Conservation (phyloP, 2,888 invertebrate species). For the Hyposoter didymator region DNA sequence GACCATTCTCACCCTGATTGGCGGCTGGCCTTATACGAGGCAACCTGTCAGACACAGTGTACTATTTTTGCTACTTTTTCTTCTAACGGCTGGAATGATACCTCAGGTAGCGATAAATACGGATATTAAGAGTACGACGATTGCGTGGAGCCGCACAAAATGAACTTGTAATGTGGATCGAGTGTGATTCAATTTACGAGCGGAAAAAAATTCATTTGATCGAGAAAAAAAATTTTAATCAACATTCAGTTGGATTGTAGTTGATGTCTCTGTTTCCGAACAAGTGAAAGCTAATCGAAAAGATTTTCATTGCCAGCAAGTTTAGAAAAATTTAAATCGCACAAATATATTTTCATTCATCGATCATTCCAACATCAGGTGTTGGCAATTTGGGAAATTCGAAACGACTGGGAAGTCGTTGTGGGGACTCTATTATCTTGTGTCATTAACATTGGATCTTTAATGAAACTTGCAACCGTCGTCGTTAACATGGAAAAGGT, state of each 20-base stretch:
- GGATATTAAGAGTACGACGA: background rate
- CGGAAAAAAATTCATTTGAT: background rate
- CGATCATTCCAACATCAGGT: constrained; percentile 35
- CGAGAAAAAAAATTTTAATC: background rate
- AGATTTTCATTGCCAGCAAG: background rate
- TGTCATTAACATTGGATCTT: constrained; percentile 32
- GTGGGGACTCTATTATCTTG: constrained; percentile 54
- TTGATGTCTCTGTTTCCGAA: background rate
- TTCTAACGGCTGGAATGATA: constrained; percentile 40
- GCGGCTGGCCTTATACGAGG: constrained; percentile 49
- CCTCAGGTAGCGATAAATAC: constrained; percentile 50
- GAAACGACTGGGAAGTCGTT: constrained; percentile 27
- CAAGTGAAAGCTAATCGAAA: no score
- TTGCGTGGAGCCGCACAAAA: background rate
- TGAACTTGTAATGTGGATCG: background rate
- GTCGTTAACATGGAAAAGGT: constrained; percentile 47
- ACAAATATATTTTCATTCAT: background rate
- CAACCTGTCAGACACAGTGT: constrained; percentile 21
- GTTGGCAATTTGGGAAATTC: constrained; percentile 46
- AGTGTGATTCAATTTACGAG: background rate
- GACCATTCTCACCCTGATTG: constrained; percentile 36
- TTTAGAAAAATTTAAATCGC: background rate
- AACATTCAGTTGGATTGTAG: background rate
- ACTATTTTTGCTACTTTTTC: constrained; percentile 33
- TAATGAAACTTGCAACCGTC: constrained; percentile 43